phyloP scores from a whole-genome alignment of 2,888 invertebrate genomes.

The Brassicogethes aeneus region DNA sequence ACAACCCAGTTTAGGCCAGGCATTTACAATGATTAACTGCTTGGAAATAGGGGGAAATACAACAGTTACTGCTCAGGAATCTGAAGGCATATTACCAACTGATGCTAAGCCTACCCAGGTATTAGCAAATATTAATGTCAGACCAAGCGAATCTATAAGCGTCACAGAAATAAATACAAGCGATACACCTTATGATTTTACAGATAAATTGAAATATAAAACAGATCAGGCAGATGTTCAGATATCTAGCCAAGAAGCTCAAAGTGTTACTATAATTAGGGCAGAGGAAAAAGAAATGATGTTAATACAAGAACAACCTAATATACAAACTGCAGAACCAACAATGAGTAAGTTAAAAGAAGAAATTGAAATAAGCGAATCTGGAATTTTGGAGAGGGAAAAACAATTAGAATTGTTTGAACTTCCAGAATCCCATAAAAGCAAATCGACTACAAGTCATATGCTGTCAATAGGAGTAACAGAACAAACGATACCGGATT shows the following conservation, averaged over 20 bases:
- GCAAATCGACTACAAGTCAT: conserved; percentile 43
- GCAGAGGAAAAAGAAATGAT: conserved; percentile 57
- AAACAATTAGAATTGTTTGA: conserved; percentile 44
- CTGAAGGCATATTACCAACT: conserved; percentile 49
- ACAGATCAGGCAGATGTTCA: conserved; percentile 45
- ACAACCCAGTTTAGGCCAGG: conserved; percentile 39
- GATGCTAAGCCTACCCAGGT: conserved; percentile 45
- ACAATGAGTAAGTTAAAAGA: conserved; percentile 48
- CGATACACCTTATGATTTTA: conserved; percentile 46
- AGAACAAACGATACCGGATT: conserved; percentile 40
- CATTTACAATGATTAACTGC: conserved; percentile 44
- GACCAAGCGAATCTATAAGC: conserved; percentile 50
- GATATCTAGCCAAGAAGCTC: conserved; percentile 54
- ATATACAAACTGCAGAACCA: conserved; percentile 31
- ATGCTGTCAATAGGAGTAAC: conserved; percentile 47
- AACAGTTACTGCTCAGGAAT: conserved; percentile 56
- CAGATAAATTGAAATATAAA: conserved; percentile 46
- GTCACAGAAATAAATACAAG: conserved; percentile 51
- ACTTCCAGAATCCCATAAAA: conserved; percentile 45
- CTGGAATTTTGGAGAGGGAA: conserved; percentile 58
- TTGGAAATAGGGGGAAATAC: conserved; percentile 51
- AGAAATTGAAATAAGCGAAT: conserved; percentile 53
- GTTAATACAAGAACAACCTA: conserved; percentile 34
- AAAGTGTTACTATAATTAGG: conserved; percentile 50
- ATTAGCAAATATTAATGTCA: conserved; percentile 50